Evolutionary conservation across 1,140 invertebrate genomes (phyloP).

Genomic region (Popillia japonica): DNA sequence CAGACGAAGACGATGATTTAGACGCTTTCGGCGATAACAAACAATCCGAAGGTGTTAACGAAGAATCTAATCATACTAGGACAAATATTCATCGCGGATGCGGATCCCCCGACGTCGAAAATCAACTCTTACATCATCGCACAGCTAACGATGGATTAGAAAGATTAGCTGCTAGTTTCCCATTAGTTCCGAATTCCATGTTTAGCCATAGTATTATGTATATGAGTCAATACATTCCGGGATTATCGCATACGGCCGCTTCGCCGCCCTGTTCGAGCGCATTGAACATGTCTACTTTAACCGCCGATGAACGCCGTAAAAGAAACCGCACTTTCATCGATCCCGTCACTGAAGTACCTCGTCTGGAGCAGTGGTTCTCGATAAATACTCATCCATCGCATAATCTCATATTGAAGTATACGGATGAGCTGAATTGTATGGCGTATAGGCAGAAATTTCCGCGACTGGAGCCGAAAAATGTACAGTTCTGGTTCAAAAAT

Average conservation of each 20-base stretch:
- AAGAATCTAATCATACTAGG: conserved; percentile 16
- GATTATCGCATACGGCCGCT: conserved; percentile 63
- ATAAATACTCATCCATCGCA: conserved; percentile 97
- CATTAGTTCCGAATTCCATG: conserved; percentile 83
- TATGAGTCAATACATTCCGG: conserved; percentile 86
- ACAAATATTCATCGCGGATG: conserved; percentile 51
- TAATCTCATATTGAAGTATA: conserved; percentile 95
- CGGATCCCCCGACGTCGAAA: conserved; percentile 57
- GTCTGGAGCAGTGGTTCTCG: conserved; percentile 96
- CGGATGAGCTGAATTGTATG: conserved; percentile 94
- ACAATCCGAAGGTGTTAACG: conserved; percentile 2
- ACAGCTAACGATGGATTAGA: conserved; percentile 58
- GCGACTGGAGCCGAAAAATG: conserved; percentile 95
- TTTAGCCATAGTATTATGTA: conserved; percentile 88
- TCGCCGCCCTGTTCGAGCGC: conserved; percentile 65
- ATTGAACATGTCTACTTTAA: conserved; percentile 67
- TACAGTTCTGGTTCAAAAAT: conserved; percentile 98
- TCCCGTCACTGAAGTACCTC: conserved; percentile 96
- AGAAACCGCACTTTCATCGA: conserved; percentile 99
- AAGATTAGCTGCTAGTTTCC: conserved; percentile 71
- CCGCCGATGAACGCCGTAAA: conserved; percentile 85
- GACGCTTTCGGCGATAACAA: conserved; percentile 43
- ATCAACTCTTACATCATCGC: conserved; percentile 53
- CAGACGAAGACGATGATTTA: conserved; percentile 53
- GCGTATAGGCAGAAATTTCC: conserved; percentile 96